These are phyloP conservation scores for Callyntrura guangdongensis DNA, from an alignment of 2,888 invertebrate genomes.

Conservation along the genomic window DNA sequence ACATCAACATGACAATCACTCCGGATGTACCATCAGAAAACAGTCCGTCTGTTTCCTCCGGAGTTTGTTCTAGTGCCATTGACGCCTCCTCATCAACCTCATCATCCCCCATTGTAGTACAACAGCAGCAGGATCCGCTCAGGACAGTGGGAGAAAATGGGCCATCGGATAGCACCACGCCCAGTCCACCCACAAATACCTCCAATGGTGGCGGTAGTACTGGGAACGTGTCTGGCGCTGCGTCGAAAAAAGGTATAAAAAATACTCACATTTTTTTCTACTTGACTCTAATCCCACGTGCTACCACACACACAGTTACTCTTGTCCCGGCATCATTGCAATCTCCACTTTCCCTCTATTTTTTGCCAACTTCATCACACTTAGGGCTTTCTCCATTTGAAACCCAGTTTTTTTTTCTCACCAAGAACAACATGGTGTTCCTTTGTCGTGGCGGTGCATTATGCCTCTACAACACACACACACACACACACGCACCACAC, in stretches of 20 bases:
- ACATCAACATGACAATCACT: slow-evolving; percentile 64
- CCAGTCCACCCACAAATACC: slow-evolving; percentile 70
- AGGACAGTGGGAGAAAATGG: slow-evolving; percentile 63
- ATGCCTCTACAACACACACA: not conserved
- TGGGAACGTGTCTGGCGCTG: slow-evolving; percentile 36
- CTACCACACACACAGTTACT: not conserved
- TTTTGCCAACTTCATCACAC: not conserved
- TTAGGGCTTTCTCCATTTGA: not conserved
- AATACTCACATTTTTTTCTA: not conserved
- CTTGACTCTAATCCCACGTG: not conserved
- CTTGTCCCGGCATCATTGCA: too few species aligned
- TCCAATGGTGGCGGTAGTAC: slow-evolving; percentile 46
- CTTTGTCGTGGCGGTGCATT: not conserved
- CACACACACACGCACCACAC: not conserved
- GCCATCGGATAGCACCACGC: slow-evolving; percentile 78
- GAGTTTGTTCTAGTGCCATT: slow-evolving; percentile 72
- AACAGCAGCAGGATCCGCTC: slow-evolving; percentile 65
- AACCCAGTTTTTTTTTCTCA: slow-evolving; percentile 12
- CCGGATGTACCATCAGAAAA: slow-evolving; percentile 67
- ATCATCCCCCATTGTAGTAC: slow-evolving; percentile 63
- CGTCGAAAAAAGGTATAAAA: slow-evolving; percentile 72
- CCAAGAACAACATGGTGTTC: not conserved
- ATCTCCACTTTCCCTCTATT: not conserved
- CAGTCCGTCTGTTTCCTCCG: slow-evolving; percentile 77
- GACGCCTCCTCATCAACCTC: slow-evolving; percentile 67